phyloP scores from a whole-genome alignment of 1,140 invertebrate species.

The Augochlora pura region DNA sequence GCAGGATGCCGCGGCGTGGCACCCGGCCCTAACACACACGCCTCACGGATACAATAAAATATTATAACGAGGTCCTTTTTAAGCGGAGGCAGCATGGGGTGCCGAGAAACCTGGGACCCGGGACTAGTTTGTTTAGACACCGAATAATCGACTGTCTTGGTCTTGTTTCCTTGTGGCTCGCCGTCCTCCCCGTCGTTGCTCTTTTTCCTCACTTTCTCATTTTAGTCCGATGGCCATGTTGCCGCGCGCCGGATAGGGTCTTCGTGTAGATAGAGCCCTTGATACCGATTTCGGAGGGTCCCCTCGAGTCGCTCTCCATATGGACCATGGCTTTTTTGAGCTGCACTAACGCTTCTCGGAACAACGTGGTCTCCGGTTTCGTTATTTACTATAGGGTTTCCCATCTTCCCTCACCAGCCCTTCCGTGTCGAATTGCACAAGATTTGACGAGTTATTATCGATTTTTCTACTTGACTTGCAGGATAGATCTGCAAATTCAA shows the following conservation, averaged over 20 bases:
- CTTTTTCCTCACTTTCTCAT: conserved; percentile 42
- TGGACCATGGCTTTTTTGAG: conserved; percentile 49
- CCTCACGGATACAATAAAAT: conserved; percentile 70
- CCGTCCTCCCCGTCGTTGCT: conserved; percentile 22
- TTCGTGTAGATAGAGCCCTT: conserved; percentile 53
- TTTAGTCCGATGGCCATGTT: conserved; percentile 19
- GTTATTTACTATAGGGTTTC: conserved; percentile 57
- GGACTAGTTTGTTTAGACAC: conserved; percentile 79
- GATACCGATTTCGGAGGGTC: conserved; percentile 59
- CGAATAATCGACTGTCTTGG: conserved; percentile 77
- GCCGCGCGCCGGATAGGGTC: conserved; percentile 24
- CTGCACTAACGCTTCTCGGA: conserved; percentile 51
- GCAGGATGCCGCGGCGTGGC: conserved; percentile 8
- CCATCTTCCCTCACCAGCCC: neutral
- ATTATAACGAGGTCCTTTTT: conserved; percentile 80
- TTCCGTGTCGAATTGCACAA: conserved; percentile 3
- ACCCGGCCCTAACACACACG: conserved; percentile 30
- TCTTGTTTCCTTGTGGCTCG: conserved; percentile 43
- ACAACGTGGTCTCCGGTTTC: conserved; percentile 67
- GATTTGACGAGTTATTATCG: neutral
- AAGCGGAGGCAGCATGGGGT: conserved; percentile 67
- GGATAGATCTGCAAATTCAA: no score
- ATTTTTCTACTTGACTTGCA: neutral
- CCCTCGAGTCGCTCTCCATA: conserved; percentile 59
- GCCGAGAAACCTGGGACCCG: conserved; percentile 52